phyloP scores from a whole-genome alignment of 2,113 vertebrate species.

The Vulpes lagopus region DNA sequence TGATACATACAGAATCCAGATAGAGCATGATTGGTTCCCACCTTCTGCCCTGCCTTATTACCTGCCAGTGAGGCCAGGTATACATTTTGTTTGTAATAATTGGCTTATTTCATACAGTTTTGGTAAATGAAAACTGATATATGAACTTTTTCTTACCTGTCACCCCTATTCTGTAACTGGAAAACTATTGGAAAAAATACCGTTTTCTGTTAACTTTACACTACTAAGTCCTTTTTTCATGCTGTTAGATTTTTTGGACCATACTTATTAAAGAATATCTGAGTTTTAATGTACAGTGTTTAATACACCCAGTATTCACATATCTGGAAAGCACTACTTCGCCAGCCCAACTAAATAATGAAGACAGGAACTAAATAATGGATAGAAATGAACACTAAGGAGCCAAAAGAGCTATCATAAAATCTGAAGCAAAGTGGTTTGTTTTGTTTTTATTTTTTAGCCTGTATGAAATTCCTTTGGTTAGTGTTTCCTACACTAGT shows the following conservation, averaged over 20 bases:
- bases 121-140: not conserved
- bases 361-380: not conserved
- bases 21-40: not conserved
- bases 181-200: not conserved
- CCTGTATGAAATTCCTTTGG: not conserved
- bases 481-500: not conserved
- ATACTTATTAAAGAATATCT: not conserved
- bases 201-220: not conserved
- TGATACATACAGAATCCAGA: slow-evolving; percentile 1
- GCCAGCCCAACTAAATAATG: not conserved
- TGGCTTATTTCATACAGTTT: not conserved
- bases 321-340: not conserved
- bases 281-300: not conserved
- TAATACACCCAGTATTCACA: not conserved
- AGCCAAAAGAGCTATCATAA: slow-evolving; percentile 3
- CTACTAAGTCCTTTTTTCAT: not conserved
- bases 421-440: slow-evolving; percentile 20
- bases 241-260: not conserved
- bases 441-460: not conserved
- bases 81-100: slow-evolving; percentile 21
- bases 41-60: not conserved
- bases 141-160: not conserved
- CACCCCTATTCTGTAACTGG: not conserved
- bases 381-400: slow-evolving; percentile 1
- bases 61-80: not conserved